Percentiles rank a stretch among this genome's conserved stretches.
Conservation (phyloP, 1,140 invertebrate species). For the Thaumatotibia leucotreta region DNA sequence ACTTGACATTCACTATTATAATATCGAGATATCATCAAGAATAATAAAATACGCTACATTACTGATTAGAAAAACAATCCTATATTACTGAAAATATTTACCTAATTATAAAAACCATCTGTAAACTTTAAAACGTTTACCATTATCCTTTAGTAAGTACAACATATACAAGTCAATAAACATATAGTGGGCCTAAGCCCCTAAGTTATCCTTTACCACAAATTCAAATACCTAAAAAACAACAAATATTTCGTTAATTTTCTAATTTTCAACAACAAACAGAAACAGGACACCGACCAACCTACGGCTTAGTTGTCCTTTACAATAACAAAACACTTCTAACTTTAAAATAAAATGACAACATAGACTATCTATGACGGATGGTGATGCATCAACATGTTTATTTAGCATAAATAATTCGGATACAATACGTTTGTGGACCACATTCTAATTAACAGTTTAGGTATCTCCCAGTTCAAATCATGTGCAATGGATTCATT, state of each 20-base stretch:
- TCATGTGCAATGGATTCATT: not conserved
- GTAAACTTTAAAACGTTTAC: conserved; percentile 61
- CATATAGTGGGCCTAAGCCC: conserved; percentile 49
- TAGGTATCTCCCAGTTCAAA: not conserved
- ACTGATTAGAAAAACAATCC: conserved; percentile 30
- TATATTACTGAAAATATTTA: conserved; percentile 65
- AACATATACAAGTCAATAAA: conserved; percentile 51
- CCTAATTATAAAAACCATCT: conserved; percentile 73
- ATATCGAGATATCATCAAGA: not conserved
- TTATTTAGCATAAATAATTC: conserved; percentile 30
- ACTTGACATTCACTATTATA: conserved; percentile 31
- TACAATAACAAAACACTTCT: conserved; percentile 35
- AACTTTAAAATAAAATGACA: conserved; percentile 61
- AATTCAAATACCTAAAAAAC: conserved; percentile 27
- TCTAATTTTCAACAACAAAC: conserved; percentile 35
- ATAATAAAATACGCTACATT: conserved; percentile 34
- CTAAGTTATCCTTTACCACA: conserved; percentile 40
- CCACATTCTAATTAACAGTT: conserved; percentile 16
- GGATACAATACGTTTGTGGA: conserved; percentile 31
- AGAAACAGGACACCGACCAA: conserved; percentile 21
- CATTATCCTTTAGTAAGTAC: conserved; percentile 33
- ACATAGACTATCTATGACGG: conserved; percentile 68
- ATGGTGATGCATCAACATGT: conserved; percentile 52
- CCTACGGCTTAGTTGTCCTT: conserved; percentile 33
- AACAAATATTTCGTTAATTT: conserved; percentile 24